Evolutionary conservation across 2,888 invertebrate genomes (phyloP), one percentile per base, ranked within the genome.

Genomic region (Sceliomorpha sp.): DNA sequence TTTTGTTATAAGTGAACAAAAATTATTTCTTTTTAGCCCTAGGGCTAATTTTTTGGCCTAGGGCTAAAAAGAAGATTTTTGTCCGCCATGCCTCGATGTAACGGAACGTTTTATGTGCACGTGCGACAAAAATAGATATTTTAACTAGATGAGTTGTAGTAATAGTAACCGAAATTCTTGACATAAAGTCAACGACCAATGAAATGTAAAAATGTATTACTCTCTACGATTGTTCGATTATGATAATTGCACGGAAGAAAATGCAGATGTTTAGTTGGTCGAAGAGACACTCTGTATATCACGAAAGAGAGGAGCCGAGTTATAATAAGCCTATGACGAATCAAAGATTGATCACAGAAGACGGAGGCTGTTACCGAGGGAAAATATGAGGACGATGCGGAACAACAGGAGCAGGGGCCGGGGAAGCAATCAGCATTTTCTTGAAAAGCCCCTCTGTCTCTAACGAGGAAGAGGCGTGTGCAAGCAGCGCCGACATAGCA

Each of bases 391-490:
- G 39, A 59, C 50, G 12, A 13, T n/a, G 55, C 13, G 36, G 14
- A 14, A 27, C 45, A 34, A 40, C 40, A 24, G 47, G n/a, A 24
- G 4, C 20, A 40, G 40, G 39, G 42, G 47, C 36, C 39, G 50
- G 56, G 69, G 73, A 76, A 77, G 79, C 79, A 83, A 80, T 85
- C 82, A 83, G 83, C 77, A 82, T 81, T 84, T 77, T 72, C 67
- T 75, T 82, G 77, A 77, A 71, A 81, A 64, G 68, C 62, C 37
- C 42, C 47, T 24, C 37, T 24, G 55, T 55, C 62, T 55, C 60
- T 36, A 9, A 62, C 47, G 68, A n/a, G 13, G 47, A 40, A 51
- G 68, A 20, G 13, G 47, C 40, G 42, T 17, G 63, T 34, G 27
- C 34, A n/a, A 62, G 47, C 40, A 55, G 32, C 27, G 12, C 53